Evolutionary conservation across 2,113 vertebrate species (phyloP).

Genomic region (Alosa alosa): DNA sequence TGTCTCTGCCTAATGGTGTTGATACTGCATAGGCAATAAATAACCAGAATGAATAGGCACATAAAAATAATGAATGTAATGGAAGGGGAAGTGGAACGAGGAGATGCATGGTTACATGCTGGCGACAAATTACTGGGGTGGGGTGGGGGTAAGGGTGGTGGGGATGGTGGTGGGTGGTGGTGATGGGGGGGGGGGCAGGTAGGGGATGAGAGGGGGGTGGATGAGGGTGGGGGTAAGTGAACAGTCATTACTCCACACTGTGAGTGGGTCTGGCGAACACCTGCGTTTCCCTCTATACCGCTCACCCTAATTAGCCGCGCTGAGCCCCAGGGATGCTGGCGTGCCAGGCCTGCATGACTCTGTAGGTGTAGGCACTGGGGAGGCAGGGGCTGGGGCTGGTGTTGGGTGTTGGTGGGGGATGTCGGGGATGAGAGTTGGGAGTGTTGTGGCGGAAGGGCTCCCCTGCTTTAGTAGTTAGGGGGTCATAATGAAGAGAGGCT

Average conservation of each 20-base stretch:
- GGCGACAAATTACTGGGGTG: constrained; percentile 87
- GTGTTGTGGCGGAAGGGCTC: background rate
- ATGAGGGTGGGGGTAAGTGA: constrained; percentile 57
- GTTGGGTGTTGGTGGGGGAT: background rate
- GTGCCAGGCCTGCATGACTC: constrained; percentile 10
- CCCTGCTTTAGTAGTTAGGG: background rate
- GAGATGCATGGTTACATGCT: constrained; percentile 91
- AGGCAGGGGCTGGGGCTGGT: background rate
- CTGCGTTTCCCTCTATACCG: constrained; percentile 81
- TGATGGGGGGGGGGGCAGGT: constrained; percentile 58
- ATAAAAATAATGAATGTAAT: constrained; percentile 80
- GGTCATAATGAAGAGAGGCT: background rate
- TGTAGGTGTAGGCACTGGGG: background rate
- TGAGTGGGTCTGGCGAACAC: constrained; percentile 83
- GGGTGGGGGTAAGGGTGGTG: background rate
- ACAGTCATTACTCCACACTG: constrained; percentile 81
- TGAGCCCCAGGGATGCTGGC: constrained; percentile 80
- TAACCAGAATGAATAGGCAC: constrained; percentile 81
- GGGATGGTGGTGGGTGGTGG: constrained; percentile 50
- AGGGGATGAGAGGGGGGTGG: constrained; percentile 54
- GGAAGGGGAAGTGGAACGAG: constrained; percentile 79
- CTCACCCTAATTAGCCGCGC: constrained; percentile 99
- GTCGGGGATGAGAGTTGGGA: background rate
- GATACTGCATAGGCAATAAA: constrained; percentile 95
- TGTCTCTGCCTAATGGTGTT: constrained; percentile 79